Base-by-base conservation (phyloP, 2,888 invertebrate species). In the Piscicola geometra region DNA sequence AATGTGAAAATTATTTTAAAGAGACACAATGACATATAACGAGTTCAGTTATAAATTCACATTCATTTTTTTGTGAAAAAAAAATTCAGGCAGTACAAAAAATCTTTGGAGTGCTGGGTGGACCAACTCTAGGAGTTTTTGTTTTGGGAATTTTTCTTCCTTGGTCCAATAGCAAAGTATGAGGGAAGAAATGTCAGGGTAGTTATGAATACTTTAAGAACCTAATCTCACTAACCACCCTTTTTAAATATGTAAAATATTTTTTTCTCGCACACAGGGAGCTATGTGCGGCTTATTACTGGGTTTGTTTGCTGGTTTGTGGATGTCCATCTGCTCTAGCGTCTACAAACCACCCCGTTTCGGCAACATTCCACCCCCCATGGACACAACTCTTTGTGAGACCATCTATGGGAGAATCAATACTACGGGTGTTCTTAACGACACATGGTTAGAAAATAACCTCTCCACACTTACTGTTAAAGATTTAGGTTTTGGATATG, bases 261-360 rank as follows among this genome's bases (percentile, higher is more conserved):
- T 12, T 21, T 47, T 5, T 41, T 21, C 18, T 9, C 30, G 12
- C 15, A 36, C 76, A 33, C 85, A 90, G 90, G 93, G 93, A 36
- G 90, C 90, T 0, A 86, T 91, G 15, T 81, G 87, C 18, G 93
- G 91, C 0, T 85, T 92, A 1, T 70, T 90, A 0, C 81, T 86
- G 3, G 90, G 92, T 0, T 87, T 94, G 77, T 85, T 87, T 0
- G 82, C 92, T 74, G 90, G 91, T 0, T 87, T 93, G 67, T 93
- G 92, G 92, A 90, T 93, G 79, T 93, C 92, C 72, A 92, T 94
- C 83, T 93, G 93, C 0, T 89, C 90, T 2, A 90, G 87, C 90
- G 69, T 92, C 18, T 79, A 82, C 74, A 81, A 81, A 72, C 81
- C 81, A 30, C 25, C 69, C 12, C 69, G 69, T 47, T 36, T 56